Conservation (phyloP, 2,888 invertebrate species). For the Linnaemya tessellans region DNA sequence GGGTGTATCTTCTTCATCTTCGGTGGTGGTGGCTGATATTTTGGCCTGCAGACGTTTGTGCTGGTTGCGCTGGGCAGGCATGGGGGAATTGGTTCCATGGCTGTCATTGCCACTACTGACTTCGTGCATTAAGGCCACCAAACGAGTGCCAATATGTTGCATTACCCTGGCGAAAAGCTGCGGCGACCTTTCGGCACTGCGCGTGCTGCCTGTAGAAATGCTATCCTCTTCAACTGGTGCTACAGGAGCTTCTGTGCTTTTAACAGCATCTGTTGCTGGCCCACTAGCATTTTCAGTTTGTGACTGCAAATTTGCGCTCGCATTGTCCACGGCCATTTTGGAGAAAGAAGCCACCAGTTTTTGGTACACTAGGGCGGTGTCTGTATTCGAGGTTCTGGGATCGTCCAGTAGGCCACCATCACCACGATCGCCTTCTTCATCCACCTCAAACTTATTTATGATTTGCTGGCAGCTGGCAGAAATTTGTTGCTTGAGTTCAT, state of each 20-base stretch:
- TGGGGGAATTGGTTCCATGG: slow-evolving; percentile 86
- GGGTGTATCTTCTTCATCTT: slow-evolving; percentile 82
- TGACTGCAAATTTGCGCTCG: slow-evolving; percentile 75
- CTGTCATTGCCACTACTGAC: slow-evolving; percentile 89
- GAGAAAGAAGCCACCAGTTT: slow-evolving; percentile 93
- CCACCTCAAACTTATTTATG: slow-evolving; percentile 91
- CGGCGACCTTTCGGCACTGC: slow-evolving; percentile 87
- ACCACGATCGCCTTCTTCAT: slow-evolving; percentile 85
- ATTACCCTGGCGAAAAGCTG: slow-evolving; percentile 95
- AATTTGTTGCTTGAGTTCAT: slow-evolving; percentile 91
- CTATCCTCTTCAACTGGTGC: slow-evolving; percentile 81
- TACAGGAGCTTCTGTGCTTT: slow-evolving; percentile 73
- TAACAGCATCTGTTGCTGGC: slow-evolving; percentile 66
- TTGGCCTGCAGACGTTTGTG: slow-evolving; percentile 85
- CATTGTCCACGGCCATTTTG: slow-evolving; percentile 86
- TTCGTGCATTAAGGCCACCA: slow-evolving; percentile 96
- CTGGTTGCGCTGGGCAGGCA: slow-evolving; percentile 85
- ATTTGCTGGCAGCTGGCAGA: slow-evolving; percentile 95
- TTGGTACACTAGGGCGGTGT: slow-evolving; percentile 94
- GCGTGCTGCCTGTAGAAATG: slow-evolving; percentile 74
- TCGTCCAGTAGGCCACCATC: slow-evolving; percentile 84
- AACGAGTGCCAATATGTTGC: slow-evolving; percentile 94
- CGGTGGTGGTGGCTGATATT: slow-evolving; percentile 84
- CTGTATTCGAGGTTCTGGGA: slow-evolving; percentile 85
- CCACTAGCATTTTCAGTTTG: slow-evolving; percentile 80